These are phyloP conservation scores for Prosopocoilus inquinatus DNA, from an alignment of 2,888 invertebrate species.

Conservation along the genomic window DNA sequence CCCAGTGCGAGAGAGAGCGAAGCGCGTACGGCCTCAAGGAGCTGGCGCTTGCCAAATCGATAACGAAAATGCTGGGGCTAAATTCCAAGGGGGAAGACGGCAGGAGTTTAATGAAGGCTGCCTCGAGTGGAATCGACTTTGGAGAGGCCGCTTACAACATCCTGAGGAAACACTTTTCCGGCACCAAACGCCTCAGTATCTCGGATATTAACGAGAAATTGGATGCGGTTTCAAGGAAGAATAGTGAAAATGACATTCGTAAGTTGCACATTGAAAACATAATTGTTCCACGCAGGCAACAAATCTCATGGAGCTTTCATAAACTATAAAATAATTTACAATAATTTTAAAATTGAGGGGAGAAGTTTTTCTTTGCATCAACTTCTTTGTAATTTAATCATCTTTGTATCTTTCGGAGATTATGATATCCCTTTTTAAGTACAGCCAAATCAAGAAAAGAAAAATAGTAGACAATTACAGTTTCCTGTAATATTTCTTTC, in stretches of 20 bases:
- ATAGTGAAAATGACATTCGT: constrained; percentile 62
- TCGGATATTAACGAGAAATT: constrained; percentile 71
- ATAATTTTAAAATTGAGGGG: no score
- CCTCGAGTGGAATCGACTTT: constrained; percentile 62
- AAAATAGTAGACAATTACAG: no score
- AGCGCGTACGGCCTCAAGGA: constrained; percentile 83
- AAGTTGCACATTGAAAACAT: constrained; percentile 33
- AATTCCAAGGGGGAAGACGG: constrained; percentile 39
- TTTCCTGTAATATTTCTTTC: no score
- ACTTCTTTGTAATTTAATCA: no score
- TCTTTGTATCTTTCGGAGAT: no score
- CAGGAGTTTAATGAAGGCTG: constrained; percentile 6
- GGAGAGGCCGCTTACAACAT: constrained; percentile 75
- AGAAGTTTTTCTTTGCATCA: no score
- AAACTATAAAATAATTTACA: no score
- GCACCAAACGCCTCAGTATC: constrained; percentile 57
- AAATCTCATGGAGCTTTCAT: no score
- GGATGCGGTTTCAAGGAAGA: constrained; percentile 69
- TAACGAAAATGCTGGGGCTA: constrained; percentile 75
- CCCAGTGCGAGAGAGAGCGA: constrained; percentile 75
- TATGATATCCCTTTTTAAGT: no score
- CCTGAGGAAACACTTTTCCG: constrained; percentile 57
- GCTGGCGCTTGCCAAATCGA: constrained; percentile 66
- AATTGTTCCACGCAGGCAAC: no score
- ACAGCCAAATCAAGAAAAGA: no score